A percentile compares a stretch with the other conserved stretches of the same genome.
Evolutionary conservation across 2,113 vertebrate species (phyloP).

Genomic region (Ondatra zibethicus): DNA sequence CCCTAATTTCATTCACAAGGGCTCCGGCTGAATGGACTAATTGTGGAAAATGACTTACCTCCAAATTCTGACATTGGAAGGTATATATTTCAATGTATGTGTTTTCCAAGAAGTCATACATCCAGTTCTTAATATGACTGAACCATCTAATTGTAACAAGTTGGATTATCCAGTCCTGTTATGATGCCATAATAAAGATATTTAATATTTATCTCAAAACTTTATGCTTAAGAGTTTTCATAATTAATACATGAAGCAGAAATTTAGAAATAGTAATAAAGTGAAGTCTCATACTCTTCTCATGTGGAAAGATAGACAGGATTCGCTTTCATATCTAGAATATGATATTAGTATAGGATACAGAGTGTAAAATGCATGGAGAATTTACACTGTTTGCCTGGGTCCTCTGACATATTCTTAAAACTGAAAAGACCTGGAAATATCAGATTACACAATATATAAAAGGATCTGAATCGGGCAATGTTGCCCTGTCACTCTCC

Average conservation of each 20-base stretch:
- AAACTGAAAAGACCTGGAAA: background rate
- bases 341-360: background rate
- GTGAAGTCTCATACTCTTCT: background rate
- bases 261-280: background rate
- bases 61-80: background rate
- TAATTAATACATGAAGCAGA: background rate
- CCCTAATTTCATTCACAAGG: background rate
- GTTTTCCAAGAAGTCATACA: background rate
- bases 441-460: background rate
- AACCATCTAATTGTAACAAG: background rate
- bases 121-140: background rate
- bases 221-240: background rate
- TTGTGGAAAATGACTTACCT: background rate
- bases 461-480: background rate
- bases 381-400: background rate
- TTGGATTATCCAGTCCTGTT: background rate
- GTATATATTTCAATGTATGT: background rate
- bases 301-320: fast-evolving
- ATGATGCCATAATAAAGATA: background rate
- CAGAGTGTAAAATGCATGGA: background rate
- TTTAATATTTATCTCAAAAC: background rate
- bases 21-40: no score
- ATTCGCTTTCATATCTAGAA: background rate
- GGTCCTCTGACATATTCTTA: background rate
- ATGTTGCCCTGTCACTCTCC: background rate